Base-by-base conservation (phyloP, 2,888 invertebrate genomes). In the Melanostoma scalare region DNA sequence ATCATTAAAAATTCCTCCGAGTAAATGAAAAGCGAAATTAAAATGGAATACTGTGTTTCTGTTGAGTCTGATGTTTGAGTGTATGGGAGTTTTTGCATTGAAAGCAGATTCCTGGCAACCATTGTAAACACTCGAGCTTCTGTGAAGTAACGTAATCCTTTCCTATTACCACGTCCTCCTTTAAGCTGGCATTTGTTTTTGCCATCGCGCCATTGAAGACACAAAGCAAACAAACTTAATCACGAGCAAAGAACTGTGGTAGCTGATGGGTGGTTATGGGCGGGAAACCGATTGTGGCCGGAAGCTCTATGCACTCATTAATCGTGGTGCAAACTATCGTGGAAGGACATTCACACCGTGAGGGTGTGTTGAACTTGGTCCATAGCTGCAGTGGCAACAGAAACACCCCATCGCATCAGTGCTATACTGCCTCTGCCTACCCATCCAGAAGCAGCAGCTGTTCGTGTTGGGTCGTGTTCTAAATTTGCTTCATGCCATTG, bases 341-440 rank as follows among this genome's bases (percentile, higher is more conserved):
- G 53, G 74, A 79, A 84, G 84, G 79, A 74, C 84, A 79, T 84
- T 84, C 84, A 84, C 84, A 84, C 79, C 79, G 69, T 48, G 65
- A 79, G 84, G 69, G 84, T 84, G 74, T 84, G 84, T 84, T 84
- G 84, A 84, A 84, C 84, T 84, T 84, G 84, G 79, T 58, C 60
- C 65, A 58, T 73, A 58, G 73, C 48, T 73, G 65, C 20, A 33
- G 61, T 31, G 31, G 40, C 31, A 61, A 44, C 20, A 3, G 4
- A 33, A 48, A 52, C 6, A 6, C 30, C 35, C 44, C 52, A 20
- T 33, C 40, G n/a, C 53, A 55, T 6, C 58, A 50, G 10, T n/a
- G 56, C n/a, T 38, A 4, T 9, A 5, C 4, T 6, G 9, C 6
- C 50, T 30, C n/a, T 9, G 36, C 46, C 33, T 8, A 52, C 6